Percentiles rank a stretch among this genome's conserved stretches.
These are phyloP conservation scores for Dasysyrphus tricinctus DNA, from an alignment of 2,888 invertebrate species.

Conservation along the genomic window DNA sequence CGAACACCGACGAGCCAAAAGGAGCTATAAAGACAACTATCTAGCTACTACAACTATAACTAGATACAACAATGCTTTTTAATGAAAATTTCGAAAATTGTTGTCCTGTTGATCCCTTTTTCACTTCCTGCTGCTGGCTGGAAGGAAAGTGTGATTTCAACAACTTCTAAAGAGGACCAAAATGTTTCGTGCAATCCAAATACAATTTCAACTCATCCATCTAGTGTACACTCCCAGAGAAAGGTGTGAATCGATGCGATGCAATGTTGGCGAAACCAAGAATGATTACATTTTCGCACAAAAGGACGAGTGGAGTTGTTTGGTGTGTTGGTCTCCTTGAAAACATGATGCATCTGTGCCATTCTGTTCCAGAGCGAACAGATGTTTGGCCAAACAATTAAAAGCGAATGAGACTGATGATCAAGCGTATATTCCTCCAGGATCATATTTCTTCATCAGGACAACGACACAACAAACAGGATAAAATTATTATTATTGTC, in stretches of 20 bases:
- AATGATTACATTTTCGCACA: slow-evolving; percentile 14
- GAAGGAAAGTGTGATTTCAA: slow-evolving; percentile 24
- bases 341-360: slow-evolving; percentile 23
- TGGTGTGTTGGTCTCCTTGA: not conserved
- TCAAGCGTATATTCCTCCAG: slow-evolving; percentile 38
- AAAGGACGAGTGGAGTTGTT: not conserved
- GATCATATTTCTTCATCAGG: slow-evolving; percentile 73
- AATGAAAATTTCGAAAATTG: slow-evolving; percentile 32
- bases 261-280: slow-evolving; percentile 23
- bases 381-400: slow-evolving; percentile 72
- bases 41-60: not conserved
- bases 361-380: slow-evolving; percentile 34
- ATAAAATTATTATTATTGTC: slow-evolving; percentile 40
- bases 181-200: slow-evolving; percentile 50
- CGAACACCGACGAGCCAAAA: not conserved
- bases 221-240: not conserved
- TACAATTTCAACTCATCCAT: slow-evolving; percentile 13
- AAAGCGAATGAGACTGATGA: slow-evolving; percentile 57
- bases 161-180: slow-evolving; percentile 16
- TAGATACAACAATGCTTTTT: not conserved
- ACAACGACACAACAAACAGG: slow-evolving; percentile 39
- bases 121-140: not conserved
- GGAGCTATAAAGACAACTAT: not conserved
- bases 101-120: slow-evolving; percentile 62
- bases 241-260: slow-evolving; percentile 25